Base-by-base conservation (phyloP, 2,888 invertebrate species). In the Biston stratarius region DNA sequence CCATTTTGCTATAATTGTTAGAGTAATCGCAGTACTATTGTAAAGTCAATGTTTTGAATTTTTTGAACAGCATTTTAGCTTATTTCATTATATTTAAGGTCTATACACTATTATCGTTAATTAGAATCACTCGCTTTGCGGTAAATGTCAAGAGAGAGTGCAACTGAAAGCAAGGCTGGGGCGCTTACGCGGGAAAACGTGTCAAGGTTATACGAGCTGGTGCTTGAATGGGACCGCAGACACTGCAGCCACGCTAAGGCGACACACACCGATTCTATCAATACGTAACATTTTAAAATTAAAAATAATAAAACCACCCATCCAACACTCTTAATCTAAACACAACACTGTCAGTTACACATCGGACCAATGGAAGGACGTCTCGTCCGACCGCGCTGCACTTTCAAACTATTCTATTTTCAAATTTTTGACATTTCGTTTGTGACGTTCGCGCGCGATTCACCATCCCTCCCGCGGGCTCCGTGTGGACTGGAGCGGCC, bases 141-240 rank as follows among this genome's bases (percentile, higher is more conserved):
- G 84, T 82, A 88, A 91, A 89, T 88, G 89, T 89, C 88, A 90
- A 88, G 88, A 82, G 87, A 86, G 86, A 89, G 88, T 91, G 90
- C 88, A 91, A 88, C 83, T 81, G 84, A 89, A 89, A 90, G 88
- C 88, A 90, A 91, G 90, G 89, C 87, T 86, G 85, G 80, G 83
- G 83, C 83, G 83, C 84, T 80, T 88, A 84, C 90, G 92, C 91
- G 92, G 91, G 90, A 92, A 92, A 93, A 84, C 80, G 89, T 92
- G 93, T 92, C 93, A 94, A 94, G 93, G 93, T 91, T 90, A 88
- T 81, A 76, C 73, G 72, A 66, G 77, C 86, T 83, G 80, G 79
- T 86, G 86, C 85, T 82, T 85, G 83, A 85, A 86, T 83, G 83
- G 81, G 80, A 85, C 82, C 85, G 85, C 86, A 80, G 83, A 82